These are phyloP conservation scores for Eulemur coronatus DNA, from an alignment of 2,797 vertebrate genomes.

Conservation along the genomic window DNA sequence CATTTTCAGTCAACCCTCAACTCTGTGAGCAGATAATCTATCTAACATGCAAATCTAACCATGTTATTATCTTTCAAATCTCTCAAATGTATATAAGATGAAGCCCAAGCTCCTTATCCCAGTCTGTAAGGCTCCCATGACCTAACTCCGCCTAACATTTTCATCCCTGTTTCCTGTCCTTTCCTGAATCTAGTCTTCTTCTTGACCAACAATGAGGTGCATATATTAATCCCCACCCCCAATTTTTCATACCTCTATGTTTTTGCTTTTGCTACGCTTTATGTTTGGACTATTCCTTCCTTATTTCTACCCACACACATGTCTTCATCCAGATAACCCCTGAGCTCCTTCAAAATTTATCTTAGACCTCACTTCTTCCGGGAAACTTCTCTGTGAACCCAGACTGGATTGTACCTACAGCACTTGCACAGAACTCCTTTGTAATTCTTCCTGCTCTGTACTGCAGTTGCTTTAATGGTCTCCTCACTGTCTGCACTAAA, in stretches of 20 bases:
- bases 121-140: background rate
- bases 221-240: background rate
- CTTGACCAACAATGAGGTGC: background rate
- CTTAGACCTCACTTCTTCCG: background rate
- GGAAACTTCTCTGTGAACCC: background rate
- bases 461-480: background rate
- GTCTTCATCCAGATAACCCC: background rate
- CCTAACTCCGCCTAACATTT: background rate
- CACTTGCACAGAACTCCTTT: rapidly evolving
- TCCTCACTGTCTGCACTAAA: background rate
- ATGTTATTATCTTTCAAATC: too few relatives aligned
- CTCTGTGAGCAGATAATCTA: background rate
- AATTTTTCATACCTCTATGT: background rate
- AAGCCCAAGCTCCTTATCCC: background rate
- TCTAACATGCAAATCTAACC: background rate
- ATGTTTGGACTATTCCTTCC: background rate
- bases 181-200: background rate
- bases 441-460: background rate
- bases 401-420: rapidly evolving
- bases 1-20: background rate
- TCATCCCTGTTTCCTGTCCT: background rate
- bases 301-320: background rate
- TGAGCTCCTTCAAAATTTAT: background rate
- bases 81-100: background rate
- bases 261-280: background rate